Percentiles rank a stretch among this genome's conserved stretches.
These are phyloP conservation scores for Oscheius myriophilus DNA, from an alignment of 2,888 invertebrate genomes.

Conservation along the genomic window DNA sequence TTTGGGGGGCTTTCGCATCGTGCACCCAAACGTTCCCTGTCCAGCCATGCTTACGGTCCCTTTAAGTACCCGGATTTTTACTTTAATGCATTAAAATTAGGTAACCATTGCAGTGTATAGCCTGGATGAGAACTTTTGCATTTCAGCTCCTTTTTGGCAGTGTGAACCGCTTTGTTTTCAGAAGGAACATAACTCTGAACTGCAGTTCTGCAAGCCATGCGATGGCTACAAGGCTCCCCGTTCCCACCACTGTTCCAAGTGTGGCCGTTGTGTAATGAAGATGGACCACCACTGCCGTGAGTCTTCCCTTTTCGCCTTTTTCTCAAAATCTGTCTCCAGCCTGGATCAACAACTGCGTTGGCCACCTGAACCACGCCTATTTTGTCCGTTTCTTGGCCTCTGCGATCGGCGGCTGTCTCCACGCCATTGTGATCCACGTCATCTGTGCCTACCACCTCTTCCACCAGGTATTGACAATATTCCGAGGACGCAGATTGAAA, in stretches of 20 bases:
- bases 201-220: conserved; percentile 89
- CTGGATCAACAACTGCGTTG: conserved; percentile 98
- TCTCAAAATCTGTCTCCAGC: conserved; percentile 40
- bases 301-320: conserved; percentile 32
- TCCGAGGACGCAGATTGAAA: not conserved
- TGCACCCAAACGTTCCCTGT: no score
- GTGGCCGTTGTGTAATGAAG: conserved; percentile 88
- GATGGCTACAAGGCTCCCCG: conserved; percentile 88
- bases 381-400: conserved; percentile 88
- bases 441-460: conserved; percentile 80
- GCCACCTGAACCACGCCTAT: conserved; percentile 90
- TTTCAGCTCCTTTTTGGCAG: no score
- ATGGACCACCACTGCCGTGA: conserved; percentile 93
- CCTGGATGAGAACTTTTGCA: no score
- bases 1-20: no score
- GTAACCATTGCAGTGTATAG: no score
- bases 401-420: conserved; percentile 88
- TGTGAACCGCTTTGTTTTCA: no score
- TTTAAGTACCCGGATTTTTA: no score
- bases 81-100: no score
- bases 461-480: conserved; percentile 32
- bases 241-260: conserved; percentile 75
- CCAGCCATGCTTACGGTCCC: no score
- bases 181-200: conserved; percentile 77
- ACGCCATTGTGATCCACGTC: conserved; percentile 80